These are phyloP conservation scores for Brienomyrus longianalis DNA, from an alignment of 2,113 vertebrate species.

Conservation along the genomic window DNA sequence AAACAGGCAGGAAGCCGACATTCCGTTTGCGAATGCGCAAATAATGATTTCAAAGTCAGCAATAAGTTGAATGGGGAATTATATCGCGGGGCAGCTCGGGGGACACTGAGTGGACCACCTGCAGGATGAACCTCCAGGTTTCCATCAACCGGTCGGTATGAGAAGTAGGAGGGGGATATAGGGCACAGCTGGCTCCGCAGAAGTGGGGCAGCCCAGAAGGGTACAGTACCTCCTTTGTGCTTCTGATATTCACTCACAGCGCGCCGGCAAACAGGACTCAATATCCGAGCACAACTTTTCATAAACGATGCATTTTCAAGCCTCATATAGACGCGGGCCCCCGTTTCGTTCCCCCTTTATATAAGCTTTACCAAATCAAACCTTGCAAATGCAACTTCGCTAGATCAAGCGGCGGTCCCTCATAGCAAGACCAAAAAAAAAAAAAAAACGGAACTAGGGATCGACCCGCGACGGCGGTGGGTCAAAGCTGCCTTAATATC, in stretches of 20 bases:
- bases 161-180: background rate
- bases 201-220: background rate
- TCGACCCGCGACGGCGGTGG: background rate
- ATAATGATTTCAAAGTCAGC: background rate
- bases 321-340: background rate
- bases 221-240: slow-evolving; percentile 8
- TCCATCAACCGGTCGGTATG: background rate
- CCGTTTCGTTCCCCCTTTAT: background rate
- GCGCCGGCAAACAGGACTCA: background rate
- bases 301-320: slow-evolving; percentile 15
- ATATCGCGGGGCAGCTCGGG: background rate
- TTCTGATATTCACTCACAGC: background rate
- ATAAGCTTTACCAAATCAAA: background rate
- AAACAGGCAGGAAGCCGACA: background rate
- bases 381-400: background rate
- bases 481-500: background rate
- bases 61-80: background rate
- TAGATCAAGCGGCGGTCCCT: background rate
- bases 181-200: background rate
- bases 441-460: background rate
- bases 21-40: background rate
- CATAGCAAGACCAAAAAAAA: background rate
- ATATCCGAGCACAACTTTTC: background rate
- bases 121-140: background rate
- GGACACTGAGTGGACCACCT: background rate